These are phyloP conservation scores for Lagopus leucura DNA, from an alignment of 2,113 vertebrate species.

Conservation along the genomic window DNA sequence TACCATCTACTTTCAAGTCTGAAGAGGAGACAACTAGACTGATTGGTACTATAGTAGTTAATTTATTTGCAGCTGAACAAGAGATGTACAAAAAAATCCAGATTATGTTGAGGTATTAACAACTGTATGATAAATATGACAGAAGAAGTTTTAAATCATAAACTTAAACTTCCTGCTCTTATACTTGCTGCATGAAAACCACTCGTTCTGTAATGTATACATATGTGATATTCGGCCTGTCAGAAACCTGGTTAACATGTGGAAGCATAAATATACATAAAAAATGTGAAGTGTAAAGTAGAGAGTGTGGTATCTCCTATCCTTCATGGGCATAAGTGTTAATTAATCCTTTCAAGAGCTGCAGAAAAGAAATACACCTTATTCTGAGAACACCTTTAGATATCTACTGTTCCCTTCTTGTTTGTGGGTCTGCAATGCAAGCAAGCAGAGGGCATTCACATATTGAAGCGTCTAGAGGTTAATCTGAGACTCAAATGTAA, in stretches of 20 bases:
- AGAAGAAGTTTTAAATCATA: neutral
- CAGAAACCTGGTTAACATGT: fast-evolving
- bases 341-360: neutral
- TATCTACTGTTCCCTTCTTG: neutral
- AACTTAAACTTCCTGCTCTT: neutral
- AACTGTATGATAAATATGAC: neutral
- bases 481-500: neutral
- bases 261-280: neutral
- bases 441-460: neutral
- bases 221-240: neutral
- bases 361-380: neutral
- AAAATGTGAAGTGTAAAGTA: neutral
- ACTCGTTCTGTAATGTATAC: fast-evolving
- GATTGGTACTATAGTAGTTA: neutral
- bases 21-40: neutral
- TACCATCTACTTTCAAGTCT: neutral
- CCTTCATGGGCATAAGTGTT: neutral
- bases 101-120: neutral
- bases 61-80: neutral
- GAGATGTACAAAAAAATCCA: neutral
- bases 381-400: neutral
- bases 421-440: neutral
- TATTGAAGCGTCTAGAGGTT: neutral
- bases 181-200: neutral
- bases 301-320: neutral